Conservation (phyloP, 1,140 invertebrate genomes). For the Saccostrea echinata region DNA sequence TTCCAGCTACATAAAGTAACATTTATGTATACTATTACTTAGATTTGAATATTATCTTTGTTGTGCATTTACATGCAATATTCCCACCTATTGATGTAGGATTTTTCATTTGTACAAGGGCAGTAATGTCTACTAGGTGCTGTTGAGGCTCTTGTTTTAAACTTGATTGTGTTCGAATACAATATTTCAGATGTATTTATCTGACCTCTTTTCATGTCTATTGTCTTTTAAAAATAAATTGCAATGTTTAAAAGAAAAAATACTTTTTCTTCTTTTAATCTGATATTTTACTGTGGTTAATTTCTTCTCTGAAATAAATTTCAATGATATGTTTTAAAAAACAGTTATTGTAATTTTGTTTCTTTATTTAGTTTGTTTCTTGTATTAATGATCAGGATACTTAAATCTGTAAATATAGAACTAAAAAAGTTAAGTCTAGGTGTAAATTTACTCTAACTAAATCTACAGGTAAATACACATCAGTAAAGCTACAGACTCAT, state of each 20-base stretch:
- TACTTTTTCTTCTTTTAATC: background rate
- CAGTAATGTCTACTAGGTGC: slow-evolving; percentile 20
- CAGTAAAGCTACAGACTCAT: too few relatives aligned
- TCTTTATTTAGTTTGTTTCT: background rate
- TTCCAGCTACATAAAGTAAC: too few relatives aligned
- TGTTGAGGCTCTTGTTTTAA: background rate
- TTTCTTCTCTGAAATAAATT: background rate
- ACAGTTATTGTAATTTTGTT: background rate
- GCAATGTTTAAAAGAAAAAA: too few relatives aligned
- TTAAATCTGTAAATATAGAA: too few relatives aligned
- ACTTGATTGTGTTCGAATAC: background rate
- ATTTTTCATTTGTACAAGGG: slow-evolving; percentile 23
- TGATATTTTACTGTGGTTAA: slow-evolving; percentile 12
- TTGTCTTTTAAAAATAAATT: too few relatives aligned
- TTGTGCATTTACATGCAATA: slow-evolving; percentile 16
- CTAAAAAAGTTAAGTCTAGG: too few relatives aligned
- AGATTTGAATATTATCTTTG: background rate
- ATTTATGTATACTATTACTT: background rate
- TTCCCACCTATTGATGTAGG: background rate
- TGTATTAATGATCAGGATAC: too few relatives aligned
- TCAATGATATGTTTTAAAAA: background rate
- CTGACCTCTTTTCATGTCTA: too few relatives aligned
- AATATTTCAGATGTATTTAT: slow-evolving; percentile 23
- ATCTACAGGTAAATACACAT: too few relatives aligned
- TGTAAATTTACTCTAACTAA: too few relatives aligned